Base-by-base conservation (phyloP, 2,888 invertebrate genomes). In the Meiosimyza platycephala region DNA sequence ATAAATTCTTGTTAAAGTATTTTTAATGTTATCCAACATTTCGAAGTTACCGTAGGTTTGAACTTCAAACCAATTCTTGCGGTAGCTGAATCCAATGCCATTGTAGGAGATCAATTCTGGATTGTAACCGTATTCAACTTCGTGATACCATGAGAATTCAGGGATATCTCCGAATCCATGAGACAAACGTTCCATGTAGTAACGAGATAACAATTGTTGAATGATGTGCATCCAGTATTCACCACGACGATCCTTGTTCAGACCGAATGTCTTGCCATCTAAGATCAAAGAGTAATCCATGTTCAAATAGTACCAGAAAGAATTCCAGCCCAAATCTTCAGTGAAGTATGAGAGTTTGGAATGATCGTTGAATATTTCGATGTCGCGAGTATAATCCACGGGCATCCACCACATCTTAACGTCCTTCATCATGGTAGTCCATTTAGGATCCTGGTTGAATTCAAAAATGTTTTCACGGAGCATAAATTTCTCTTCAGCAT, bases 111-210 rank as follows among this genome's bases (percentile, higher is more conserved):
- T 85, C 72, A 93, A 87, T 67, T 90, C 90, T 67, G 93, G 89
- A 47, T 89, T 88, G 85, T 89, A 92, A 4, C 92, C 91, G 67
- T 89, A 86, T 73, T 89, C 81, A 51, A 92, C 85, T 60, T 60
- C 52, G 52, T 12, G 13, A 73, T 89, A 87, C 79, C 88, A 88
- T 52, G 90, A 88, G 67, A 92, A 87, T 13, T 88, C 87, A 22
- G 89, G 88, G 75, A 93, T 90, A 77, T 92, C 91, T 12, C 90
- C 90, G 60, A 92, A 88, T 73, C 90, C 91, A 81, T 92, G 91
- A 11, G 92, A 90, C 63, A 93, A 86, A 83, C 94, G 91, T 83
- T 94, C 93, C 86, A 93, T 88, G 81, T 93, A 92, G 85, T 93
- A 94, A 89, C 91, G 91, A 74, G 92, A 89, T 76, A 93, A 77